Evolutionary conservation across 2,797 vertebrate species (phyloP), one percentile per base, ranked within the genome.

Genomic region (Microcaecilia unicolor): DNA sequence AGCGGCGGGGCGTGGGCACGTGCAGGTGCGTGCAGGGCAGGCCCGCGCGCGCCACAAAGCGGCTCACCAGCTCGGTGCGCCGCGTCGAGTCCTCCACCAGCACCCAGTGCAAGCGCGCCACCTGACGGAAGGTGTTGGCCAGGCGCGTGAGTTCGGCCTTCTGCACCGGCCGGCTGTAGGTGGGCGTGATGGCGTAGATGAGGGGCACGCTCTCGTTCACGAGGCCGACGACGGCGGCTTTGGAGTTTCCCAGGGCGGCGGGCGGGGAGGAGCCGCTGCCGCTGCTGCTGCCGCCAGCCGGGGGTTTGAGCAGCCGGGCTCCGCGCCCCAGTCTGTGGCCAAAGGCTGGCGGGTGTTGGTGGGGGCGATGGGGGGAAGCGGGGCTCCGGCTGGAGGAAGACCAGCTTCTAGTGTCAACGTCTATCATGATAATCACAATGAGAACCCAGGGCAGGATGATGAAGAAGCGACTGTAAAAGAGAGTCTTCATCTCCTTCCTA

Each of bases 131-230:
- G 5, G 88, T 91, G 71, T 95, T 93, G 22, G 89, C 86, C 67
- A 98, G 61, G 7, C 93, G 87, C 37, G 93, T 97, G 44, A 98
- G 87, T 78, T 97, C 94, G 6, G 94, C 94, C 61, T 97, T 98
- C 80, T 98, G 94, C 70, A 92, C 93, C 20, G 90, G 89, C 13
- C 94, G 85, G 48, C 81, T 92, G 82, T 98, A 97, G 4, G 93
- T 97, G 31, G 94, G 93, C 27, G 93, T 98, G 75, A 98, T 89
- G 68, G 91, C 91, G 74, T 93, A 95, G 70, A 97, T 89, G 14
- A 88, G 64, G 44, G 91, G 92, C 48, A 84, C 58, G 30, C 43
- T 68, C 22, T 76, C 62, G 36, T 42, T 50, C 21, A 42, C 44
- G n/a, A 9, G 21, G 18, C 19, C 25, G 10, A 25, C 44, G n/a